Evolutionary conservation across 2,797 vertebrate genomes (phyloP).

Genomic region (Sebastes goodei): DNA sequence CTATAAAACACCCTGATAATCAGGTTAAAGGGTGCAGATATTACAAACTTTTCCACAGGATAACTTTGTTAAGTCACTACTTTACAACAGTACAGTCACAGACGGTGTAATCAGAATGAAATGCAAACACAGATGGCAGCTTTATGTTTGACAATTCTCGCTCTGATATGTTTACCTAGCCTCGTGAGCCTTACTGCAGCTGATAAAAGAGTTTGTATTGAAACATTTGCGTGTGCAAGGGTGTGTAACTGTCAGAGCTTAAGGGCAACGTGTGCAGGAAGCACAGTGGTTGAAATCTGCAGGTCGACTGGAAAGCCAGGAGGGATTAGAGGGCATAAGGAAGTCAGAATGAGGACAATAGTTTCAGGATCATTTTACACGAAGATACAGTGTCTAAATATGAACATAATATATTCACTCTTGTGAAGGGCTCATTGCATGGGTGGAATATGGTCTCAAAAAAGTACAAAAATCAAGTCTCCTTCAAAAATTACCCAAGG

Average conservation of each 20-base stretch:
- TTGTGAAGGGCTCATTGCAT: too few relatives aligned
- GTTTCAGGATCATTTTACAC: too few relatives aligned
- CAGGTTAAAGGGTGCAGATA: neutral
- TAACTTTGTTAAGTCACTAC: neutral
- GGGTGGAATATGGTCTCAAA: too few relatives aligned
- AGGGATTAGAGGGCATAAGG: neutral
- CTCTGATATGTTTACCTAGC: neutral
- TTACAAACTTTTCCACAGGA: neutral
- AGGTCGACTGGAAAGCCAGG: neutral
- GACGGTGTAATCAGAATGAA: neutral
- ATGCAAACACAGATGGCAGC: constrained; percentile 24
- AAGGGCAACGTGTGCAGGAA: neutral
- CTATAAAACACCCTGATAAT: neutral
- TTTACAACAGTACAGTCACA: neutral
- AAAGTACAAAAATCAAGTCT: too few relatives aligned
- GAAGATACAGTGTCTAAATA: too few relatives aligned
- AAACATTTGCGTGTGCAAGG: neutral
- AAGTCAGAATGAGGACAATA: neutral
- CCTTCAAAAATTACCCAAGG: too few relatives aligned
- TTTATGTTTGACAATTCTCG: neutral
- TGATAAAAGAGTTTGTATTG: neutral
- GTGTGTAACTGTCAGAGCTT: neutral
- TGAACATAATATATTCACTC: too few relatives aligned
- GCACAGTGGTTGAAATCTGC: neutral
- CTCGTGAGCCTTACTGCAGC: neutral